These are phyloP conservation scores for Orius insidiosus DNA, from an alignment of 1,140 invertebrate genomes.

Conservation along the genomic window DNA sequence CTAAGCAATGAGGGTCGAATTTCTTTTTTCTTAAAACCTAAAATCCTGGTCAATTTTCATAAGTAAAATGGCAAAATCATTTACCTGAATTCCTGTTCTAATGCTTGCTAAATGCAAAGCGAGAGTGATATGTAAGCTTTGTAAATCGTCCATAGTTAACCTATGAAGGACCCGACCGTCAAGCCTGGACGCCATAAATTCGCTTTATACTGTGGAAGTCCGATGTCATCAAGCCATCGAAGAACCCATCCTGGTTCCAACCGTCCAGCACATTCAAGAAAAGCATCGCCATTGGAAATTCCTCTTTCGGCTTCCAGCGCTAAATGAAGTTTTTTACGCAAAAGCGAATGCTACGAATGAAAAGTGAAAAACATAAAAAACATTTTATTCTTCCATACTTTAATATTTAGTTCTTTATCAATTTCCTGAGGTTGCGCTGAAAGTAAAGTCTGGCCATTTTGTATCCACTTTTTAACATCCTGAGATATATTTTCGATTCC, in stretches of 20 bases:
- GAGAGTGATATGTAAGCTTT: slow-evolving; percentile 64
- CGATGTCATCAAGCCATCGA: slow-evolving; percentile 92
- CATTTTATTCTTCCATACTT: slow-evolving; percentile 29
- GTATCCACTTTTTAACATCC: slow-evolving; percentile 69
- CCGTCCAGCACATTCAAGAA: slow-evolving; percentile 35
- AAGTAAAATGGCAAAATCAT: too few relatives aligned
- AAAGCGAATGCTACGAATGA: slow-evolving; percentile 49
- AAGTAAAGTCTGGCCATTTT: slow-evolving; percentile 62
- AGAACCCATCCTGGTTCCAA: slow-evolving; percentile 29
- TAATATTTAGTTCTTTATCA: slow-evolving; percentile 76
- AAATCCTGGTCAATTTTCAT: too few relatives aligned
- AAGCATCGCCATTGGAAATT: slow-evolving; percentile 33
- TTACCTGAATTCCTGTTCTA: slow-evolving; percentile 67
- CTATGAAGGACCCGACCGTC: slow-evolving; percentile 85
- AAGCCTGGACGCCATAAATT: slow-evolving; percentile 67
- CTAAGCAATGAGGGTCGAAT: slow-evolving; percentile 78
- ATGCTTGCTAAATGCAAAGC: slow-evolving; percentile 84
- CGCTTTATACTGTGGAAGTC: slow-evolving; percentile 94
- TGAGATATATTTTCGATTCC: slow-evolving; percentile 68
- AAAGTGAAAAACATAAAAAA: not conserved
- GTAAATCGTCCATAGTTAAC: slow-evolving; percentile 75
- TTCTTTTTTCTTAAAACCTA: slow-evolving; percentile 77
- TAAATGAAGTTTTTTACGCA: slow-evolving; percentile 80
- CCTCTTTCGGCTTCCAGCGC: slow-evolving; percentile 47
- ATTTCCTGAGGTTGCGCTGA: slow-evolving; percentile 60